These are phyloP conservation scores for Andrena dorsata DNA, from an alignment of 2,888 invertebrate genomes.

Conservation along the genomic window DNA sequence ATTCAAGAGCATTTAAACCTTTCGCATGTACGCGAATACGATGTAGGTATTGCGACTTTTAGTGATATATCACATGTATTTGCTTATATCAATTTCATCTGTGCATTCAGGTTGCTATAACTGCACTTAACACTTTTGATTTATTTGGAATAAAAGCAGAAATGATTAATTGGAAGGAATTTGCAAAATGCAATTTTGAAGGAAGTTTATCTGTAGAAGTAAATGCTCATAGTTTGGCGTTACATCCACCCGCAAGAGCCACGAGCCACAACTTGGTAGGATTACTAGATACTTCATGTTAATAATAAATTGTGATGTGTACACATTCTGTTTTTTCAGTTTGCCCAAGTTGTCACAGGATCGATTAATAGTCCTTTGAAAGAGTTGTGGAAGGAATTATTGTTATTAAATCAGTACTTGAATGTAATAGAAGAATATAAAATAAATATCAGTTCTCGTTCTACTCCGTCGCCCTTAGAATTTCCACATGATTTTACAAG, in stretches of 20 bases:
- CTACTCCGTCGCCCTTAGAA: slow-evolving; percentile 54
- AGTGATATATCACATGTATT: neutral
- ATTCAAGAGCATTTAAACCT: slow-evolving; percentile 63
- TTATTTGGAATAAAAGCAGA: slow-evolving; percentile 71
- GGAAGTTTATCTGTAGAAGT: slow-evolving; percentile 73
- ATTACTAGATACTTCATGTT: slow-evolving; percentile 5
- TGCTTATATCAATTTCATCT: slow-evolving; percentile 9
- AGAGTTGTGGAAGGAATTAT: slow-evolving; percentile 73
- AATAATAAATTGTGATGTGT: neutral
- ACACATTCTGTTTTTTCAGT: slow-evolving; percentile 49
- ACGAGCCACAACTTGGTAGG: slow-evolving; percentile 70
- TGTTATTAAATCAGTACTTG: slow-evolving; percentile 71
- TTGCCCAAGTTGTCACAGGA: slow-evolving; percentile 69
- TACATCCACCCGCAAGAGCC: slow-evolving; percentile 61
- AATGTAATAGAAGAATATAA: slow-evolving; percentile 67
- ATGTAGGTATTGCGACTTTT: slow-evolving; percentile 46
- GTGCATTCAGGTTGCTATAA: slow-evolving; percentile 60
- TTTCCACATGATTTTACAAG: slow-evolving; percentile 70
- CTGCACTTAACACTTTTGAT: slow-evolving; percentile 65
- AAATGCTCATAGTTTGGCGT: slow-evolving; percentile 62
- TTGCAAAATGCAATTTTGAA: slow-evolving; percentile 59
- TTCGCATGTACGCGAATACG: slow-evolving; percentile 32
- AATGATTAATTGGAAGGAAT: slow-evolving; percentile 63
- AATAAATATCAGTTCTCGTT: slow-evolving; percentile 51
- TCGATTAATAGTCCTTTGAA: slow-evolving; percentile 65